Percentiles rank a stretch among this genome's conserved stretches.
phyloP scores from a whole-genome alignment of 2,797 vertebrate species.

The Glossophaga mutica region DNA sequence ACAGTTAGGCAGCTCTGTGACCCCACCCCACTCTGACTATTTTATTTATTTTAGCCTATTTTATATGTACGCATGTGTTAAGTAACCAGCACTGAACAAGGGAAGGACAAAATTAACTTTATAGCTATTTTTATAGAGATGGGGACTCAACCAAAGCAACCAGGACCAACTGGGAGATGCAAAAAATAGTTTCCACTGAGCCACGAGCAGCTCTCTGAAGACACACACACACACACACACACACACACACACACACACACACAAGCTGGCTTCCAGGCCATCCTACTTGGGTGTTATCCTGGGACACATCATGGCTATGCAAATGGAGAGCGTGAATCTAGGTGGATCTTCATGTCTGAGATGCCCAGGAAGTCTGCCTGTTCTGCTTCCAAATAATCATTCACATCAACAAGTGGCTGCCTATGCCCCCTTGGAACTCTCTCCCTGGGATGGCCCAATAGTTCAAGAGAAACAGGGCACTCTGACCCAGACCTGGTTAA shows the following conservation, averaged over 20 bases:
- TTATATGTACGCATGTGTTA: neutral
- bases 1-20: neutral
- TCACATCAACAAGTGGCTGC: constrained; percentile 55
- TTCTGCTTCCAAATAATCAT: constrained; percentile 46
- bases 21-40: neutral
- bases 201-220: neutral
- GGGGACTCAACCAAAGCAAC: neutral
- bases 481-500: neutral
- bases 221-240: neutral
- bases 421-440: neutral
- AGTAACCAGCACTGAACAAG: neutral
- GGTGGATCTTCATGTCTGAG: constrained; percentile 8
- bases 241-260: neutral
- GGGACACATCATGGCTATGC: neutral
- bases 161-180: neutral
- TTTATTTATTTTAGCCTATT: neutral
- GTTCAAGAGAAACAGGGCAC: neutral
- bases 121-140: constrained; percentile 33
- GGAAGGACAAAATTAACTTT: constrained; percentile 25
- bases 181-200: neutral
- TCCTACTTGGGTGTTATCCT: neutral
- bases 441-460: neutral
- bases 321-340: neutral
- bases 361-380: constrained; percentile 36
- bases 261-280: neutral